Evolutionary conservation across 2,888 invertebrate genomes (phyloP), one percentile per base, ranked within the genome.

Genomic region (Philaethria dido): DNA sequence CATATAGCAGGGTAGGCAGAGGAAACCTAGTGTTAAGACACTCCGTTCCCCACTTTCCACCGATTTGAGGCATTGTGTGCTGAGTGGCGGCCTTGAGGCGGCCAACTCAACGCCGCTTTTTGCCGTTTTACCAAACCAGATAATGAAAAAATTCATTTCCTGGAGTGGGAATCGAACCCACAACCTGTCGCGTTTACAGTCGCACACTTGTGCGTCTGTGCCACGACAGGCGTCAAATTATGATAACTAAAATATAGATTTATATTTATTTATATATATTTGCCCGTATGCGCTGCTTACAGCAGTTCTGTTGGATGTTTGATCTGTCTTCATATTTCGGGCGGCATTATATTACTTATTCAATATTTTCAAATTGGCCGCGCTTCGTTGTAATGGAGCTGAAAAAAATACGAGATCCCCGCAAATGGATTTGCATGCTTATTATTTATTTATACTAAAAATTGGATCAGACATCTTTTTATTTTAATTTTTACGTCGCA

Each of bases 331-430:
- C 84, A 87, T 84, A 87, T 87, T 86, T 82, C 77, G 79, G 79
- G 78, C 77, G 78, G 81, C 79, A 82, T 84, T 85, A 72, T 74
- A 80, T 81, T 74, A 90, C 82, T 91, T 89, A 92, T 92, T 92
- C 89, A 92, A 89, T 89, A 89, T 89, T 88, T 87, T 81, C 85
- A 88, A 90, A 90, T 89, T 91, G 89, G 85, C 84, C 83, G 84
- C 82, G 82, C 84, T 78, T 78, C 82, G 80, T 76, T 80, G 83
- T 90, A 90, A 92, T 88, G 89, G 88, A 85, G 79, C 76, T 77
- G 83, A 88, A 92, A 69, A 50, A 90, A 90, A 87, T 75, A 71
- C 77, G 80, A 75, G 82, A 84, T 83, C 83, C 79, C 77, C 80
- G 80, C 83, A 88, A 90, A 89, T 89, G 88, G 88, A 89, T 88